phyloP scores from a whole-genome alignment of 2,888 invertebrate genomes.

The Deilephila porcellus region DNA sequence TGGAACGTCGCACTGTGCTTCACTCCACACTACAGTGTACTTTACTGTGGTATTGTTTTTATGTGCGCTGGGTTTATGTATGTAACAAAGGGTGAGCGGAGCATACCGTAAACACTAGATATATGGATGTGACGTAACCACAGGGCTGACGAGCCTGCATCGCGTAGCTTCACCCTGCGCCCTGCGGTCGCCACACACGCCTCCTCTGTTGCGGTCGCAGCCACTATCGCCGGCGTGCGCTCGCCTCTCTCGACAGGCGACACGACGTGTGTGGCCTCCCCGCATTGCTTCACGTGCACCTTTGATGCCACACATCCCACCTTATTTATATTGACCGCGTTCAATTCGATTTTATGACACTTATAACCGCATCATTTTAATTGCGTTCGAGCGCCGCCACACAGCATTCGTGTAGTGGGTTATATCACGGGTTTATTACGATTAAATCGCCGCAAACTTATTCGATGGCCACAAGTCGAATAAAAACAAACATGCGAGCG shows the following conservation, averaged over 20 bases:
- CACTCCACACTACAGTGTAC: background rate
- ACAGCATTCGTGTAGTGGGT: constrained; percentile 52
- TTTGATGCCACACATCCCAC: constrained; percentile 43
- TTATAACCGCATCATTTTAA: constrained; percentile 61
- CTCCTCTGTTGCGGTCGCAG: constrained; percentile 60
- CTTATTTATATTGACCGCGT: constrained; percentile 56
- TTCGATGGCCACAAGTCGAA: constrained; percentile 54
- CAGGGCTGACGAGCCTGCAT: constrained; percentile 54
- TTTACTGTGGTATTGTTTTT: background rate
- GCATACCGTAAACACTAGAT: constrained; percentile 52
- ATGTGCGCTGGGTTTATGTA: constrained; percentile 21
- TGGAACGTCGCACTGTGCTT: background rate
- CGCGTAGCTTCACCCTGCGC: constrained; percentile 44
- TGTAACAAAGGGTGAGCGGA: constrained; percentile 40
- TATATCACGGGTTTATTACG: constrained; percentile 60
- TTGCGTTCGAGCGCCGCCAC: constrained; percentile 56
- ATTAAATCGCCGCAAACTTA: constrained; percentile 56
- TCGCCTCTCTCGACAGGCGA: constrained; percentile 19
- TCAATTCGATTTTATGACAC: constrained; percentile 59
- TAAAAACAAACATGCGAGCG: constrained; percentile 54
- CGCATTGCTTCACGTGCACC: constrained; percentile 46
- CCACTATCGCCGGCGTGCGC: constrained; percentile 42
- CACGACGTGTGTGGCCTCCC: constrained; percentile 59
- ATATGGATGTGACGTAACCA: constrained; percentile 53
- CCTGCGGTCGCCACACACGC: constrained; percentile 52